Evolutionary conservation across 2,797 vertebrate species (phyloP).

Genomic region (Gymnothorax javanicus): DNA sequence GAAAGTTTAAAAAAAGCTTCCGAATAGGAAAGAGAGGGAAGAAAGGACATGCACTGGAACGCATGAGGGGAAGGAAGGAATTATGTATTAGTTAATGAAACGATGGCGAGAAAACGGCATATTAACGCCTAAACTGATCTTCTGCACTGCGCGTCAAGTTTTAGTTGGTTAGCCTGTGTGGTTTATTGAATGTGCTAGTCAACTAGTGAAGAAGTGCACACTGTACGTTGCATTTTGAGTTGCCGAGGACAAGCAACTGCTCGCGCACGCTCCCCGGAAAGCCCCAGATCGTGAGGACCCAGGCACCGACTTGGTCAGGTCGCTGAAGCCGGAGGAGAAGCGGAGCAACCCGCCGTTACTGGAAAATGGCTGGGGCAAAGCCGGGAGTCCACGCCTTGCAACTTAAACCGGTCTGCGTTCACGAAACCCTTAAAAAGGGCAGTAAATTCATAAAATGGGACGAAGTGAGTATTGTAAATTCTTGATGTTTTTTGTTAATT

Average conservation of each 20-base stretch:
- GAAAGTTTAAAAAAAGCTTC: slow-evolving; percentile 55
- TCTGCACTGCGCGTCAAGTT: slow-evolving; percentile 1
- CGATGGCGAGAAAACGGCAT: slow-evolving; percentile 39
- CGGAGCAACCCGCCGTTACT: slow-evolving; percentile 62
- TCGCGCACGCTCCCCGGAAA: slow-evolving; percentile 21
- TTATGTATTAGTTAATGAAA: slow-evolving; percentile 29
- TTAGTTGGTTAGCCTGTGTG: slow-evolving; percentile 1
- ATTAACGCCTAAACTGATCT: slow-evolving; percentile 28
- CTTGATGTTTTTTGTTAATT: slow-evolving; percentile 25
- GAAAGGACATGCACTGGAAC: slow-evolving; percentile 4
- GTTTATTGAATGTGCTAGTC: slow-evolving; percentile 39
- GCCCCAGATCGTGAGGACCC: slow-evolving; percentile 36
- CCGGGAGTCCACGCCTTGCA: slow-evolving; percentile 89
- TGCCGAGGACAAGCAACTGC: background rate
- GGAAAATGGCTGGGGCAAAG: slow-evolving; percentile 87
- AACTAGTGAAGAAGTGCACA: slow-evolving; percentile 38
- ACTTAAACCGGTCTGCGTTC: slow-evolving; percentile 85
- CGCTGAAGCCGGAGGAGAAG: slow-evolving; percentile 64
- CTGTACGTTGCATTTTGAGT: slow-evolving; percentile 15
- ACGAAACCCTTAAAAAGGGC: slow-evolving; percentile 78
- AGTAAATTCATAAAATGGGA: slow-evolving; percentile 95
- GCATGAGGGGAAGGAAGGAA: slow-evolving; percentile 32
- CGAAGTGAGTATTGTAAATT: slow-evolving; percentile 77
- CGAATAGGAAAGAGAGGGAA: slow-evolving; percentile 15
- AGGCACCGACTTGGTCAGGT: slow-evolving; percentile 54